Percentiles rank a stretch among this genome's conserved stretches.
phyloP scores from a whole-genome alignment of 1,140 invertebrate species.

The Sycophaga agraensis region DNA sequence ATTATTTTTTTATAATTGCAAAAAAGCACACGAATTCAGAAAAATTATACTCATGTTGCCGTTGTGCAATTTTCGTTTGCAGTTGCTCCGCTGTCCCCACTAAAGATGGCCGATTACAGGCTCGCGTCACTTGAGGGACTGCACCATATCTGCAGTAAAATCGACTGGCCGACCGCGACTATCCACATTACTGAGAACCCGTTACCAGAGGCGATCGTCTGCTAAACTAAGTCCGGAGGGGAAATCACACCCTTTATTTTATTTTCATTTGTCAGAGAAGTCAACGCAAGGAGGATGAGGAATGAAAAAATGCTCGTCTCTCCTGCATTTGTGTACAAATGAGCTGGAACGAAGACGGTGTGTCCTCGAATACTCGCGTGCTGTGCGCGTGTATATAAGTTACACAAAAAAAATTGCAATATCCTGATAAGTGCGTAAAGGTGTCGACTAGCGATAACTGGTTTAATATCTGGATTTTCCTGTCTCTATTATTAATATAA shows the following conservation, averaged over 20 bases:
- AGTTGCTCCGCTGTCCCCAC: conserved; percentile 71
- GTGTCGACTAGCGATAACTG: too few species aligned
- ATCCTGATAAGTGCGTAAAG: too few species aligned
- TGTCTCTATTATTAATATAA: too few species aligned
- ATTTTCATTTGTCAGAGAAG: not conserved
- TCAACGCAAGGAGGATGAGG: not conserved
- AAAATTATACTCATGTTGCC: conserved; percentile 15
- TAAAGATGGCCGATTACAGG: conserved; percentile 68
- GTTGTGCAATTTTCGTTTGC: conserved; percentile 49
- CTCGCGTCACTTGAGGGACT: conserved; percentile 61
- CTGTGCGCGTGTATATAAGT: too few species aligned
- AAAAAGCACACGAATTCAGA: not conserved
- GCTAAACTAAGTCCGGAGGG: conserved; percentile 57
- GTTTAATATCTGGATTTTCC: too few species aligned
- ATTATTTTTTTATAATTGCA: not conserved
- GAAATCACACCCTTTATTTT: conserved; percentile 17
- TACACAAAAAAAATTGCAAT: too few species aligned
- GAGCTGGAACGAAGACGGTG: not conserved
- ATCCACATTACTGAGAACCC: conserved; percentile 80
- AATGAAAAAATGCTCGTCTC: conserved; percentile 29
- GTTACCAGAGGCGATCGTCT: conserved; percentile 73
- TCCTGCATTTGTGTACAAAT: conserved; percentile 13
- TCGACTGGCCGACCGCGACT: conserved; percentile 62
- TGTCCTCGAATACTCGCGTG: too few species aligned
- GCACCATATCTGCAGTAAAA: conserved; percentile 60